These are phyloP conservation scores for Orchesella cincta DNA, from an alignment of 1,140 invertebrate genomes.

Conservation along the genomic window DNA sequence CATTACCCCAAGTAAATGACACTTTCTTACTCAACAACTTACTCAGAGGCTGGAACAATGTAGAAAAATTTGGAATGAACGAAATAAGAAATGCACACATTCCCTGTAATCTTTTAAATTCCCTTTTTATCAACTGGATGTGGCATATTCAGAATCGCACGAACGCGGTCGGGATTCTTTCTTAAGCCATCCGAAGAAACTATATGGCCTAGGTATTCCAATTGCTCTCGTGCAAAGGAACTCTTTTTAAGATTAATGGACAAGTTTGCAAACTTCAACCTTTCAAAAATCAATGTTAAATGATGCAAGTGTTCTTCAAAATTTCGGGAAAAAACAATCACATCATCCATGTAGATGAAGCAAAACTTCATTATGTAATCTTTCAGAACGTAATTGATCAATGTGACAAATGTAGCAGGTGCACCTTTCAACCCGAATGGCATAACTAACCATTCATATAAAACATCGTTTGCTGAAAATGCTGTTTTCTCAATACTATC, in stretches of 20 bases:
- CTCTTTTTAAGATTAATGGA: conserved; percentile 53
- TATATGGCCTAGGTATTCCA: conserved; percentile 55
- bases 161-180: conserved; percentile 54
- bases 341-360: conserved; percentile 54
- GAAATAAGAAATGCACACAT: conserved; percentile 47
- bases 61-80: conserved; percentile 49
- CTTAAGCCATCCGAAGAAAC: conserved; percentile 52
- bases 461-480: conserved; percentile 51
- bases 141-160: conserved; percentile 53
- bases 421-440: conserved; percentile 59
- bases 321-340: conserved; percentile 43
- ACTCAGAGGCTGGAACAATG: conserved; percentile 42
- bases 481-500: conserved; percentile 54
- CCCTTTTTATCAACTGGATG: conserved; percentile 53
- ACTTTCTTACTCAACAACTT: conserved; percentile 33
- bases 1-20: conserved; percentile 33
- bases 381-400: conserved; percentile 47
- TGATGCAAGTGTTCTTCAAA: conserved; percentile 47
- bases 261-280: conserved; percentile 50
- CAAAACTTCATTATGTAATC: conserved; percentile 42
- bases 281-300: conserved; percentile 48
- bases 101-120: conserved; percentile 54
- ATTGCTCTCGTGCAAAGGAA: conserved; percentile 50
- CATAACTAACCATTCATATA: conserved; percentile 55
- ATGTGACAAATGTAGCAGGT: conserved; percentile 51